Percentiles rank a stretch among this genome's conserved stretches.
phyloP scores from a whole-genome alignment of 2,797 vertebrate genomes.

The Holocentrus rufus region DNA sequence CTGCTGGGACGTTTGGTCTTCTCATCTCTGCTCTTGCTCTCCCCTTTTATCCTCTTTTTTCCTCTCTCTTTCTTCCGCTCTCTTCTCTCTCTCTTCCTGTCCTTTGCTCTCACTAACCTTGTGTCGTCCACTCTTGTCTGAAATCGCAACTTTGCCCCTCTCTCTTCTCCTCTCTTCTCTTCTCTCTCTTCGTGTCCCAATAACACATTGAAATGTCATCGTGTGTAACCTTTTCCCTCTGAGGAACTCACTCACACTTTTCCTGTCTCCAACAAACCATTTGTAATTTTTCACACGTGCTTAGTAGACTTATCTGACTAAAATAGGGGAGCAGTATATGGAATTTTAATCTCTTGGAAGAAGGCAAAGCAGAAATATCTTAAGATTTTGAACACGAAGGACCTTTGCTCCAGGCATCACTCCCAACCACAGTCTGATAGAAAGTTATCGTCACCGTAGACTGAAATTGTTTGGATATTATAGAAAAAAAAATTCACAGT shows the following conservation, averaged over 20 bases:
- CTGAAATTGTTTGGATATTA: not conserved
- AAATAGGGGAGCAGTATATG: constrained; percentile 21
- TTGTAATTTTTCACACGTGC: constrained; percentile 52
- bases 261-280: constrained; percentile 37
- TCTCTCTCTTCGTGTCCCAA: not conserved
- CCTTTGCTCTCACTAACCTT: constrained; percentile 67
- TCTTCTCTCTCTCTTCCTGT: constrained; percentile 26
- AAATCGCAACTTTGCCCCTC: constrained; percentile 44
- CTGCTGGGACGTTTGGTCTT: constrained; percentile 78
- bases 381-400: constrained; percentile 9
- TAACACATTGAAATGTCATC: constrained; percentile 27
- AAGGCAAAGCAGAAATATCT: constrained; percentile 29
- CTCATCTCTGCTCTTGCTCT: constrained; percentile 48
- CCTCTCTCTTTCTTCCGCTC: not conserved
- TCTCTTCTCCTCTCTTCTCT: constrained; percentile 30
- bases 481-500: not conserved
- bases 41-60: not conserved
- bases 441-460: constrained; percentile 11
- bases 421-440: constrained; percentile 22
- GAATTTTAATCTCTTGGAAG: constrained; percentile 20
- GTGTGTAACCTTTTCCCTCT: constrained; percentile 57
- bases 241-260: constrained; percentile 57
- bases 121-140: constrained; percentile 34
- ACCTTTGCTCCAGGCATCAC: constrained; percentile 32
- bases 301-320: constrained; percentile 51